Evolutionary conservation across 2,797 vertebrate species (phyloP), one percentile per base, ranked within the genome.

Genomic region (Neosalanx taihuensis): DNA sequence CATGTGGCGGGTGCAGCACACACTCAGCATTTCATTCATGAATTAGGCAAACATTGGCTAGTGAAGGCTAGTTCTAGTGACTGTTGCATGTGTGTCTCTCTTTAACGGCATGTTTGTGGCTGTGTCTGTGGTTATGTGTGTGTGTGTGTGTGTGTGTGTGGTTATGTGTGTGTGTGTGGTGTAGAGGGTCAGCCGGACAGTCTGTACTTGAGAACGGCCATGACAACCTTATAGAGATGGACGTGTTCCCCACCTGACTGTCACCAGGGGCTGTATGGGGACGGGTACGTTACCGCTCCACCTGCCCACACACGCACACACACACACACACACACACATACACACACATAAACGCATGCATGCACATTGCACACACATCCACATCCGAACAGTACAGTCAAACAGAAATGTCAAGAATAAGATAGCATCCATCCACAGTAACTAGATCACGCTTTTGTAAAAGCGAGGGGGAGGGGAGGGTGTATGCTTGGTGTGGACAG

Each of bases 181-280:
- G 63, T 92, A 92, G 91, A 92, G 90, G 90, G 91, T 91, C 92
- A 92, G 91, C 84, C 91, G 91, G 92, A 89, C 91, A 92, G 90
- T 90, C 90, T 88, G 87, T 91, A 90, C 90, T 91, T 82, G 89
- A 91, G 90, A 93, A 91, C 89, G 90, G 90, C 88, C 91, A 92
- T 90, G 92, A 91, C 89, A 91, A 72, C 89, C 90, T 92, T 82
- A 92, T 93, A 92, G 89, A 93, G 91, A 93, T 93, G 91, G 90
- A 92, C 91, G 91, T 91, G 81, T 92, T 92, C 87, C 87, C 88
- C 92, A 85, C 92, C 91, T 85, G 88, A 89, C 85, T 91, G 90
- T 88, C 91, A 92, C 74, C 87, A 91, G 88, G 91, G 84, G 87
- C 85, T 86, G 79, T 87, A 76, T 84, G 83, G 81, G 91, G 91